These are phyloP conservation scores for Thereuonema tuberculata DNA, from an alignment of 1,140 invertebrate species.

Conservation along the genomic window DNA sequence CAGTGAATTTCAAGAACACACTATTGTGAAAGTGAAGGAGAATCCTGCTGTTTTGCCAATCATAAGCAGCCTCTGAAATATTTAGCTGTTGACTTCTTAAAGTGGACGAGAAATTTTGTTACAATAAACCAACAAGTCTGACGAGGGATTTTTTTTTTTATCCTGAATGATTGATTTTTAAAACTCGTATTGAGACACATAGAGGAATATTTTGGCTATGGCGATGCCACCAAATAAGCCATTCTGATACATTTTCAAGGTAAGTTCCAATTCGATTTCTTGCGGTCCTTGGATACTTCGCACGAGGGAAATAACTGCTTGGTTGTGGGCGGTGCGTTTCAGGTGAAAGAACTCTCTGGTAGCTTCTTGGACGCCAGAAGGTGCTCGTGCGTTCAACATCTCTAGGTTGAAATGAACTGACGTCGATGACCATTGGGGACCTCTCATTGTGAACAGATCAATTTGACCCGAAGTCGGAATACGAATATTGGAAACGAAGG, in stretches of 20 bases:
- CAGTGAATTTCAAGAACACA: too few species aligned
- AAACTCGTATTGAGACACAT: slow-evolving; percentile 72
- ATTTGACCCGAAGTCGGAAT: slow-evolving; percentile 49
- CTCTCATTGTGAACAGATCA: slow-evolving; percentile 75
- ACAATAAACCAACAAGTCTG: too few species aligned
- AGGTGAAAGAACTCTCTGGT: slow-evolving; percentile 52
- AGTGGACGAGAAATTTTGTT: too few species aligned
- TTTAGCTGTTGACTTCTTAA: too few species aligned
- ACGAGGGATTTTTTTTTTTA: too few species aligned
- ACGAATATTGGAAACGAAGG: slow-evolving; percentile 66
- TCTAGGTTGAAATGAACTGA: slow-evolving; percentile 59
- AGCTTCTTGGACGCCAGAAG: slow-evolving; percentile 42
- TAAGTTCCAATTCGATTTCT: slow-evolving; percentile 70
- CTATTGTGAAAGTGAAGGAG: too few species aligned
- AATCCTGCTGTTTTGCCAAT: too few species aligned
- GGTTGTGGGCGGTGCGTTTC: slow-evolving; percentile 34
- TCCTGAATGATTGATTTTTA: too few species aligned
- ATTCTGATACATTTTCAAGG: slow-evolving; percentile 65
- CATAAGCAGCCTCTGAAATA: too few species aligned
- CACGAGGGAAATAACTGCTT: slow-evolving; percentile 57
- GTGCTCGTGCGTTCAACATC: slow-evolving; percentile 46
- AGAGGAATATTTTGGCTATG: slow-evolving; percentile 66
- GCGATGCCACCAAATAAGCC: slow-evolving; percentile 56
- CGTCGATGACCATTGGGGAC: slow-evolving; percentile 49
- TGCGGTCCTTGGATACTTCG: slow-evolving; percentile 65